Base-by-base conservation (phyloP, 1,140 invertebrate genomes). In the Diabrotica virgifera region DNA sequence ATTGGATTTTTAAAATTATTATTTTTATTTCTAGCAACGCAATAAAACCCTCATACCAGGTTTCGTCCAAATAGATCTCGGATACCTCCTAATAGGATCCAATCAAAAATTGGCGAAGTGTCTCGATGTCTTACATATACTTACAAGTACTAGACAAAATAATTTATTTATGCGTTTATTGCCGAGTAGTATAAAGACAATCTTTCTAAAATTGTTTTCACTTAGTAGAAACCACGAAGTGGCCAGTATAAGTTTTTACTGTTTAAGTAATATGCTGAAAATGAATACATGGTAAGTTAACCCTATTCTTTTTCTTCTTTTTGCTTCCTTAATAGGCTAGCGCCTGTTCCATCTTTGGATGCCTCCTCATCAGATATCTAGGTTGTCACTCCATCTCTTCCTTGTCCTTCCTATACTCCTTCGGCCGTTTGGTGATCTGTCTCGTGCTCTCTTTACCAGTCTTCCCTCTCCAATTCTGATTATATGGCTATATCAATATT, bases 181-280 rank as follows among this genome's bases (percentile, higher is more conserved):
- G 8, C 40, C 4, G n/a, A n/a, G n/a, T 10, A 46, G 40, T 46
- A 46, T 46, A 8, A 46, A 46, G 8, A 46, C 8, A 46, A 46
- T 46, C n/a, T 46, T 46, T n/a, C 8, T n/a, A n/a, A 46, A 10
- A 46, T 46, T 46, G n/a, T 46, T 46, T 46, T 46, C 40, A 10
- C n/a, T 46, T 4, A 37, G 46, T 35, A 36, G 12, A 38, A 54
- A 24, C 6, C 60, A 11, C 13, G 36, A 54, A 24, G 14, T 62
- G 11, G 9, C 35, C 12, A n/a, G 36, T 0, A 62, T n/a, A 14
- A 52, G 51, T 36, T 54, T 62, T 11, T 8, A 38, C 6, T 62
- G 60, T 38, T 24, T 62, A n/a, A 62, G 51, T 13, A 36, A 38
- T n/a, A 62, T 62, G 14, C n/a, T 62, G 6, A 62, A 62, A 11